Conservation (phyloP, 2,888 invertebrate species). For the Chrysotoxum bicinctum region DNA sequence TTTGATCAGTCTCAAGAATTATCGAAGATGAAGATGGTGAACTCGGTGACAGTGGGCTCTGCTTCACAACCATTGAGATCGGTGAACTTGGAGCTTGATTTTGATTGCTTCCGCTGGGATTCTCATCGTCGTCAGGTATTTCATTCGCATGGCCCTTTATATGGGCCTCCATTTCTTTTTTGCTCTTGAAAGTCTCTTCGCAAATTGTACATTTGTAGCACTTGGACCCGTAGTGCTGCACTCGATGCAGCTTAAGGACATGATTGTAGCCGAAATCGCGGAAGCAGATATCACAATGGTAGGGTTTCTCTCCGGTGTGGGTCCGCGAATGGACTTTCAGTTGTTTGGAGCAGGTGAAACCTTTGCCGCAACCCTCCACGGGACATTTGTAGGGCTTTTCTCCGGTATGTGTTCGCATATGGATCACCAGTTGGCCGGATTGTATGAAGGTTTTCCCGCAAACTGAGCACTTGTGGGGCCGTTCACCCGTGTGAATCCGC, state of each 20-base stretch:
- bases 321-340: constrained; percentile 95
- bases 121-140: constrained; percentile 82
- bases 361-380: constrained; percentile 92
- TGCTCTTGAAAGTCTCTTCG: constrained; percentile 94
- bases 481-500: constrained; percentile 93
- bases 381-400: constrained; percentile 93
- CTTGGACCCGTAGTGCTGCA: constrained; percentile 95
- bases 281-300: constrained; percentile 94
- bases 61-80: constrained; percentile 34
- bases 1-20: constrained; percentile 77
- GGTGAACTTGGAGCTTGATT: constrained; percentile 42
- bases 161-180: constrained; percentile 95
- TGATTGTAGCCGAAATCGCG: constrained; percentile 96
- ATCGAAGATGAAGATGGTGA: constrained; percentile 61
- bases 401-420: constrained; percentile 93
- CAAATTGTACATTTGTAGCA: constrained; percentile 96
- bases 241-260: constrained; percentile 93
- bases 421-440: constrained; percentile 94
- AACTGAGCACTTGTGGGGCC: constrained; percentile 93
- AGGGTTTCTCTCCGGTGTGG: constrained; percentile 95
- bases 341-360: constrained; percentile 95
- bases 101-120: constrained; percentile 57
- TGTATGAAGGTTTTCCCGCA: constrained; percentile 96
- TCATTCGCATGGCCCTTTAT: constrained; percentile 89
- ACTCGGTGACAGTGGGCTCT: constrained; percentile 50